These are phyloP conservation scores for Spinus pinus DNA, from an alignment of 2,797 vertebrate species.

Conservation along the genomic window DNA sequence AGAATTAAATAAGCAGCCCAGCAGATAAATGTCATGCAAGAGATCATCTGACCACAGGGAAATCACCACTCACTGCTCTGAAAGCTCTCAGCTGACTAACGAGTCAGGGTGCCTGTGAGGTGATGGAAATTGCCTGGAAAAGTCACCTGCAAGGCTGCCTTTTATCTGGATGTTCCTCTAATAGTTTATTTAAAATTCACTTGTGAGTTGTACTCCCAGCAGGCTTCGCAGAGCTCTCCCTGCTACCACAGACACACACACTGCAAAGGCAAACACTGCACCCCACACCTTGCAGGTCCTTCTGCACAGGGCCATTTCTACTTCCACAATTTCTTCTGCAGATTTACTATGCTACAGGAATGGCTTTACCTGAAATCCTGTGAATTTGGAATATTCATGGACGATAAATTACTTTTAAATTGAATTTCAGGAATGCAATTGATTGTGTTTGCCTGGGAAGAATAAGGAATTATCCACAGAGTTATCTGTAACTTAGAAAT, in stretches of 20 bases:
- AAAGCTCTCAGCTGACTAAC: background rate
- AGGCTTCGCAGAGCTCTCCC: background rate
- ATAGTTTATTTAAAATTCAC: background rate
- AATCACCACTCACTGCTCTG: background rate
- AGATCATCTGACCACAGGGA: background rate
- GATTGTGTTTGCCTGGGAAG: slow-evolving; percentile 65
- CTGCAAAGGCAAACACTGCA: background rate
- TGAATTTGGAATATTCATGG: slow-evolving; percentile 71
- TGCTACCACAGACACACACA: background rate
- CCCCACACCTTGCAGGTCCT: background rate
- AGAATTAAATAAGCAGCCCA: background rate
- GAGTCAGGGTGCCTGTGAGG: background rate
- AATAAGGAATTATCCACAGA: slow-evolving; percentile 66
- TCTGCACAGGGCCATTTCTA: slow-evolving; percentile 38
- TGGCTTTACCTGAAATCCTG: slow-evolving; percentile 49
- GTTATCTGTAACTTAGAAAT: slow-evolving; percentile 66
- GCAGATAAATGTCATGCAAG: background rate
- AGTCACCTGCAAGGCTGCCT: background rate
- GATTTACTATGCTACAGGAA: slow-evolving; percentile 57
- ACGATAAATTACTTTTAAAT: slow-evolving; percentile 74
- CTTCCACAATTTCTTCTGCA: slow-evolving; percentile 51
- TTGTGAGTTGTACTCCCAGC: background rate
- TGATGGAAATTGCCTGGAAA: background rate
- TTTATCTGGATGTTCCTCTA: background rate
- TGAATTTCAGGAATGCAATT: slow-evolving; percentile 64